These are phyloP conservation scores for Pollimyrus isidori DNA, from an alignment of 2,113 vertebrate species.

Conservation along the genomic window DNA sequence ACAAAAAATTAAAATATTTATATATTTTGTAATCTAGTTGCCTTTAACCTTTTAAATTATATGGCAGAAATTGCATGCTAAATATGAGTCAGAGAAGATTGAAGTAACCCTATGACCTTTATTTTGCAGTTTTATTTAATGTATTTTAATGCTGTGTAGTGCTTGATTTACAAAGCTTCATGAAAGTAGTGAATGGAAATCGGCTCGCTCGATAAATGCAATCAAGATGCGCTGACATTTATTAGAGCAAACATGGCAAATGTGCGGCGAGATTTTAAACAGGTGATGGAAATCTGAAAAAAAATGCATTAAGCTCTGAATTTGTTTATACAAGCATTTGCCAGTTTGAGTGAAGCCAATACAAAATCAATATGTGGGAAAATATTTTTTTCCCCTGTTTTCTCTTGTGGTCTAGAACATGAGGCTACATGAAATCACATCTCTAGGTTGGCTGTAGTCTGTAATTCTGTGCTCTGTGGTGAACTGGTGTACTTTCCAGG, in stretches of 20 bases:
- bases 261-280: constrained; percentile 3
- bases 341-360: neutral
- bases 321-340: neutral
- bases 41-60: neutral
- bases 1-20: neutral
- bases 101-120: neutral
- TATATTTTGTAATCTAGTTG: neutral
- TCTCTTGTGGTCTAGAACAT: neutral
- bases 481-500: neutral
- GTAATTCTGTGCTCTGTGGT: neutral
- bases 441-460: neutral
- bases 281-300: neutral
- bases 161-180: constrained; percentile 3
- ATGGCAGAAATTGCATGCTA: neutral
- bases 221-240: constrained; percentile 16
- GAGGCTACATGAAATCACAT: neutral
- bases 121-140: constrained; percentile 13
- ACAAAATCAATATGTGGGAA: neutral
- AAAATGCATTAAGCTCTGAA: neutral
- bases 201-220: constrained; percentile 3
- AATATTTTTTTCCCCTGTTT: neutral
- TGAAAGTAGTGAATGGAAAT: neutral
- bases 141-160: neutral
- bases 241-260: constrained; percentile 10
- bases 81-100: neutral